Conservation (phyloP, 2,888 invertebrate genomes). For the Limnephilus marmoratus region DNA sequence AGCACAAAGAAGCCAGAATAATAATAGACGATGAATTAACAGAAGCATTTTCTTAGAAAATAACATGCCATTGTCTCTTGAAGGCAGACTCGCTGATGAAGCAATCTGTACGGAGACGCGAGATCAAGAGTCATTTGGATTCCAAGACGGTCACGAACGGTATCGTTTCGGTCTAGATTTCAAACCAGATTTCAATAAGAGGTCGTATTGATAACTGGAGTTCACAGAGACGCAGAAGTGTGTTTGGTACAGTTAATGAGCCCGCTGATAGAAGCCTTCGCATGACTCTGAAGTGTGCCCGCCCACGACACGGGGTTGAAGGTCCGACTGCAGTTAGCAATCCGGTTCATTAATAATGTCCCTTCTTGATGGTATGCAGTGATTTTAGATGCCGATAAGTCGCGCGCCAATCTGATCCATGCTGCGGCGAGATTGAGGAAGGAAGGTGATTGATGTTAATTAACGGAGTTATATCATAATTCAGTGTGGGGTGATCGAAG, state of each 20-base stretch:
- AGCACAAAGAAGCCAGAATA: not conserved
- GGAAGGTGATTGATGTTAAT: not conserved
- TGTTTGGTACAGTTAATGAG: slow-evolving; percentile 3
- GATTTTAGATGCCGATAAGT: not conserved
- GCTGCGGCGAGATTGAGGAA: not conserved
- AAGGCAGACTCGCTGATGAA: slow-evolving; percentile 16
- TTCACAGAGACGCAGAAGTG: slow-evolving; percentile 5
- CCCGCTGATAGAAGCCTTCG: not conserved
- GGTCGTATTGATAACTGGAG: slow-evolving; percentile 30
- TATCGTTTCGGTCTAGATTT: slow-evolving; percentile 30
- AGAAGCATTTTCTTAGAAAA: not conserved
- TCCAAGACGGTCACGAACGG: slow-evolving; percentile 10
- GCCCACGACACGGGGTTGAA: slow-evolving; percentile 11
- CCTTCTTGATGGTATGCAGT: not conserved
- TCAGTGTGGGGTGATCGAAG: not conserved
- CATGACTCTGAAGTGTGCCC: not conserved
- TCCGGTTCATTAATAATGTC: slow-evolving; percentile 1
- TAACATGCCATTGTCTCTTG: not conserved
- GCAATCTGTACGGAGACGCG: slow-evolving; percentile 4
- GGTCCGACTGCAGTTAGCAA: slow-evolving; percentile 15
- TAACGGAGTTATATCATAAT: not conserved
- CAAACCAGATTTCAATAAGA: slow-evolving; percentile 35
- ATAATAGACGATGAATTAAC: not conserved
- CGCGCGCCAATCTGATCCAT: not conserved
- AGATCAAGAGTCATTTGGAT: slow-evolving; percentile 27